phyloP scores from a whole-genome alignment of 2,797 vertebrate genomes.

The Rhynchotus rufescens region DNA sequence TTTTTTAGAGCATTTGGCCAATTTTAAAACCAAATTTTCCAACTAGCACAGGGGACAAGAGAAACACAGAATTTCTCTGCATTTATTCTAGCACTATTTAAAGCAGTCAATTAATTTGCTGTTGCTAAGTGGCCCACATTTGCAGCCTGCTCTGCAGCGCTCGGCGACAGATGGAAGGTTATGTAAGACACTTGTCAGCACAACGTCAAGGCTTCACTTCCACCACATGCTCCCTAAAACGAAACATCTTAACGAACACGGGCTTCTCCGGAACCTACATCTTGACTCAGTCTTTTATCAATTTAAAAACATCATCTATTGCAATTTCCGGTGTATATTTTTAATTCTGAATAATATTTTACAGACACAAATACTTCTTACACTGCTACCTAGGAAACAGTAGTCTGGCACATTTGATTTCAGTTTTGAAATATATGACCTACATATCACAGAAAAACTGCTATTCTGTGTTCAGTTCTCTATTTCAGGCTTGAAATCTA shows the following conservation, averaged over 20 bases:
- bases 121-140: conserved; percentile 32
- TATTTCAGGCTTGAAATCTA: background rate
- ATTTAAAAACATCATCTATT: background rate
- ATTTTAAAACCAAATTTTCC: background rate
- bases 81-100: conserved; percentile 20
- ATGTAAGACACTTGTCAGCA: conserved; percentile 50
- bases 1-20: background rate
- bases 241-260: background rate
- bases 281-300: background rate
- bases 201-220: background rate
- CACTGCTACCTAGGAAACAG: background rate
- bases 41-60: background rate
- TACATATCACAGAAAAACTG: background rate
- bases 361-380: background rate
- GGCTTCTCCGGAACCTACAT: background rate
- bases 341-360: background rate
- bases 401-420: background rate
- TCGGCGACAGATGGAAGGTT: conserved; percentile 57
- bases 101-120: conserved; percentile 28
- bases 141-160: background rate
- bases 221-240: background rate
- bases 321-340: background rate
- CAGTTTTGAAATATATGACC: background rate
- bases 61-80: conserved; percentile 31
- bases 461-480: background rate